Conservation (phyloP, 2,888 invertebrate species). For the Rhyacophila evoluta region DNA sequence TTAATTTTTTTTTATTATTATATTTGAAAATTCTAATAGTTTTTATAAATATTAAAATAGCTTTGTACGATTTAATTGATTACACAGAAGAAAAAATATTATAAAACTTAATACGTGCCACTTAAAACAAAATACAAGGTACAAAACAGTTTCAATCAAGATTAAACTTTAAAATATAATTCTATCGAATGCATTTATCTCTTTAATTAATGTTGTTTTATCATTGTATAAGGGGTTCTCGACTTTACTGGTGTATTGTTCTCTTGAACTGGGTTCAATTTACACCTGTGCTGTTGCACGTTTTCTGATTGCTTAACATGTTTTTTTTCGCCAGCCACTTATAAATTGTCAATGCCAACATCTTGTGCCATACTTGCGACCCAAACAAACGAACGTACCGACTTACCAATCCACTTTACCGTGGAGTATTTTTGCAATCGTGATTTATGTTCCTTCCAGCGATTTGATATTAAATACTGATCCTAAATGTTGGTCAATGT, state of each 20-base stretch:
- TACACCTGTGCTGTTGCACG: conserved; percentile 12
- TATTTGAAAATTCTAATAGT: too few species aligned
- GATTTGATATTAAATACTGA: not conserved
- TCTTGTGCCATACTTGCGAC: not conserved
- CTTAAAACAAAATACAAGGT: too few species aligned
- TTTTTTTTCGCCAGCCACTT: not conserved
- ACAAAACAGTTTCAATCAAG: too few species aligned
- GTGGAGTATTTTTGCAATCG: not conserved
- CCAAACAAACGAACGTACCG: not conserved
- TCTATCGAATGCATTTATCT: not conserved
- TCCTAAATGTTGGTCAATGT: not conserved
- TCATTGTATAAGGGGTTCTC: not conserved
- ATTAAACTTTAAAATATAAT: too few species aligned
- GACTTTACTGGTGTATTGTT: not conserved
- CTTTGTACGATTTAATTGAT: too few species aligned
- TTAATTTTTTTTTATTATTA: too few species aligned
- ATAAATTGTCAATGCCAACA: conserved; percentile 6
- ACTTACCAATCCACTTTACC: not conserved
- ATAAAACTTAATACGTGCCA: too few species aligned
- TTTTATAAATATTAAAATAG: too few species aligned
- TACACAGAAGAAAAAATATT: too few species aligned
- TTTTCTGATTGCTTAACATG: not conserved
- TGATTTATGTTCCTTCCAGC: not conserved
- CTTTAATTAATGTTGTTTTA: not conserved
- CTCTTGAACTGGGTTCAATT: conserved; percentile 13